These are phyloP conservation scores for Dilophus febrilis DNA, from an alignment of 2,888 invertebrate species.

Conservation along the genomic window DNA sequence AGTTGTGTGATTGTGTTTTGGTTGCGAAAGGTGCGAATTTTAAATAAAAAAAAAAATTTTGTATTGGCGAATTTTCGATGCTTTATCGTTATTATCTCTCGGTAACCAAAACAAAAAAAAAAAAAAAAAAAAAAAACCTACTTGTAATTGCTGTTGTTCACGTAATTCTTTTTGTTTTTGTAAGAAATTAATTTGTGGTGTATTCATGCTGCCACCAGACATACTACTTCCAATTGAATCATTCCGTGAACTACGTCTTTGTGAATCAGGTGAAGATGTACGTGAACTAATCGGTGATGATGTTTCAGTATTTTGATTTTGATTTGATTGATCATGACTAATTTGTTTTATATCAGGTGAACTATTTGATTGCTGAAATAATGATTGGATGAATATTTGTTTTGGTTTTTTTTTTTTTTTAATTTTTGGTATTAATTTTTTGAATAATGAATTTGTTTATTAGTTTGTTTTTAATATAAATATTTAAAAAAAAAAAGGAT, in stretches of 20 bases:
- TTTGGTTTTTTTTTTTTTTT: too few species aligned
- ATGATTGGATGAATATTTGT: too few species aligned
- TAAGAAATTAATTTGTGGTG: conserved; percentile 36
- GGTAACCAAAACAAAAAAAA: too few species aligned
- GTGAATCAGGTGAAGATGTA: conserved; percentile 37
- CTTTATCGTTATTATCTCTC: too few species aligned
- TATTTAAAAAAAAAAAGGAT: too few species aligned
- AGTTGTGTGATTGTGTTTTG: too few species aligned
- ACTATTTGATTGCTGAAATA: conserved; percentile 27
- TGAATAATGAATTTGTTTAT: too few species aligned
- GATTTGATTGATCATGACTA: conserved; percentile 18
- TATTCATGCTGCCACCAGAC: conserved; percentile 25
- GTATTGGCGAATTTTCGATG: too few species aligned
- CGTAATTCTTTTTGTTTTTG: conserved; percentile 29
- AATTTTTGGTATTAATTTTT: too few species aligned
- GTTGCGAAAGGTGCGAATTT: too few species aligned
- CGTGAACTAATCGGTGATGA: conserved; percentile 37
- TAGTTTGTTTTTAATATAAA: too few species aligned
- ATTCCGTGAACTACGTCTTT: conserved; percentile 25
- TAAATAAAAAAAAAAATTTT: too few species aligned
- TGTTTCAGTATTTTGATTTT: conserved; percentile 27
- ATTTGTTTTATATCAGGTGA: conserved; percentile 26
- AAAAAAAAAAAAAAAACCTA: not conserved
- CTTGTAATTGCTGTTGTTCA: conserved; percentile 20
- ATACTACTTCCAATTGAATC: conserved; percentile 23